Percentiles rank a stretch among this genome's conserved stretches.
These are phyloP conservation scores for Epizoanthus rinbou DNA, from an alignment of 92 coral and sea anemone species.

Conservation along the genomic window DNA sequence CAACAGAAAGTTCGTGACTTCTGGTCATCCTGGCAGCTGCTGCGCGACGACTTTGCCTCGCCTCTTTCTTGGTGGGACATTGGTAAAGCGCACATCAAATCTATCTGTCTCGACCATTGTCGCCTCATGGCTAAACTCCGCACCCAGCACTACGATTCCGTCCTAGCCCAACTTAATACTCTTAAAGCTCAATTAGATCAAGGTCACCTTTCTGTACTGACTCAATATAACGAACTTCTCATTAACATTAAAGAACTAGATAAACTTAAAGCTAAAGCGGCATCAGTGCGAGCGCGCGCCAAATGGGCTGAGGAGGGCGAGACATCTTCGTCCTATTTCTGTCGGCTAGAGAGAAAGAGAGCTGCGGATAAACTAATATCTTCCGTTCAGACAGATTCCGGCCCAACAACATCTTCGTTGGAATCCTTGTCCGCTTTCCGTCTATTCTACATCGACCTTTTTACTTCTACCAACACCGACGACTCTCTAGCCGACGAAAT, in stretches of 20 bases:
- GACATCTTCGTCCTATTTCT: neutral
- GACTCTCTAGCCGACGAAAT: neutral
- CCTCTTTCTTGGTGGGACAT: conserved; percentile 4
- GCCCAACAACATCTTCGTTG: neutral
- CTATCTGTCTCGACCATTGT: neutral
- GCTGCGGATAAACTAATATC: neutral
- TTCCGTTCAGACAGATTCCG: neutral
- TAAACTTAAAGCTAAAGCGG: neutral
- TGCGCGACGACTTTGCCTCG: neutral
- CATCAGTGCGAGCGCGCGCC: neutral
- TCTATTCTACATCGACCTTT: neutral
- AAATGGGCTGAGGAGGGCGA: neutral
- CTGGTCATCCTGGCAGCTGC: neutral
- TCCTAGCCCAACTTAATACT: neutral
- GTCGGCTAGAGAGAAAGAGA: neutral
- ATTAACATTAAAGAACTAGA: no score
- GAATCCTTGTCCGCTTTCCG: neutral
- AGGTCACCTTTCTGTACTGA: neutral
- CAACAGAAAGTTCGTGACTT: neutral
- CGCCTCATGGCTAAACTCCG: neutral
- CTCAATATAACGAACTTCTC: neutral
- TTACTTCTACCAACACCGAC: neutral
- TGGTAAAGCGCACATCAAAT: neutral
- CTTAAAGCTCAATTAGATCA: neutral
- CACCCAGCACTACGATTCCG: neutral